Evolutionary conservation across 2,888 invertebrate genomes (phyloP).

Genomic region (Drosophila nr. perissopoda): DNA sequence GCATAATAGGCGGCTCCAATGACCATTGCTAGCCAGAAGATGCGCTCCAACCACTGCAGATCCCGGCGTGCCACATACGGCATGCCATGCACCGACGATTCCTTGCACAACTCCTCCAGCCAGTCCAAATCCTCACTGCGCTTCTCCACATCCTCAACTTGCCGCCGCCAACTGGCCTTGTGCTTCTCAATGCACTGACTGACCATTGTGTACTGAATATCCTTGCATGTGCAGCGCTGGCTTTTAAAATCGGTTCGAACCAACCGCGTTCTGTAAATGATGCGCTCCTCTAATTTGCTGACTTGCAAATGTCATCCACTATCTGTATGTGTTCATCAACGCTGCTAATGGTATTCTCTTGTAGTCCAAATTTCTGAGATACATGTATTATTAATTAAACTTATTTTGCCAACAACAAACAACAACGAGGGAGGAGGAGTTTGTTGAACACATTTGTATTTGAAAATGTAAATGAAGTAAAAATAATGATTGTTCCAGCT

Average conservation of each 20-base stretch:
- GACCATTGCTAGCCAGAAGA: conserved; percentile 77
- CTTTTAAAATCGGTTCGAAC: conserved; percentile 12
- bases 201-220: conserved; percentile 48
- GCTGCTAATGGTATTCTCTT: conserved; percentile 50
- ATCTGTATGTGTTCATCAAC: neutral
- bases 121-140: conserved; percentile 29
- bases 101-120: conserved; percentile 64
- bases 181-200: conserved; percentile 7
- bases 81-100: conserved; percentile 81
- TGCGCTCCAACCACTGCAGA: conserved; percentile 78
- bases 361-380: conserved; percentile 14
- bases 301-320: neutral
- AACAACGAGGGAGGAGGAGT: no score
- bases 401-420: neutral
- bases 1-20: conserved; percentile 72
- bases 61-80: conserved; percentile 76
- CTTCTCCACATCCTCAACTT: conserved; percentile 7
- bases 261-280: conserved; percentile 23
- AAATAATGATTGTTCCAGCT: neutral
- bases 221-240: conserved; percentile 8
- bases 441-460: neutral
- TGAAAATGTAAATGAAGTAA: neutral
- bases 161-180: neutral
- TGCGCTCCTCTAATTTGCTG: conserved; percentile 23
- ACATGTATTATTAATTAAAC: conserved; percentile 68